These are phyloP conservation scores for Drosophila carrolli DNA, from an alignment of 1,140 invertebrate genomes.

Conservation along the genomic window DNA sequence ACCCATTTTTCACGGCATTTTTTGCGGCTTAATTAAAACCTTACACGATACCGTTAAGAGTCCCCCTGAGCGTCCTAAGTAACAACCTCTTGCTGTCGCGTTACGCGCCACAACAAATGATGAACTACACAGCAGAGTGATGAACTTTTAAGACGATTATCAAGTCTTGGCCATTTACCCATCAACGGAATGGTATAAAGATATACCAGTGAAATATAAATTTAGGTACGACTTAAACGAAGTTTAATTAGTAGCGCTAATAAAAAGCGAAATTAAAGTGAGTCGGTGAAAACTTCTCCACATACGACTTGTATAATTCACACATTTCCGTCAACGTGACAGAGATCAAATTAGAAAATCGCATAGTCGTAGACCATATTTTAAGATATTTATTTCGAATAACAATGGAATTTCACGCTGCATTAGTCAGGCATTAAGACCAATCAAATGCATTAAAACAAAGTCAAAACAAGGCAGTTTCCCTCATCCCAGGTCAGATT, in stretches of 20 bases:
- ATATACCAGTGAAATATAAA: constrained; percentile 1
- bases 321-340: constrained; percentile 76
- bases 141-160: constrained; percentile 69
- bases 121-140: constrained; percentile 38
- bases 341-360: constrained; percentile 54
- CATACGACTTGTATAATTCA: constrained; percentile 51
- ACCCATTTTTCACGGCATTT: constrained; percentile 51
- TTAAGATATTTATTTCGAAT: constrained; percentile 11
- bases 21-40: constrained; percentile 58
- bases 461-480: constrained; percentile 32
- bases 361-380: constrained; percentile 15
- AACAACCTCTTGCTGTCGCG: constrained; percentile 42
- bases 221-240: constrained; percentile 9
- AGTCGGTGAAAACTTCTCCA: constrained; percentile 57
- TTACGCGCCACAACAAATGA: constrained; percentile 31
- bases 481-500: constrained; percentile 10
- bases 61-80: constrained; percentile 28
- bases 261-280: constrained; percentile 56
- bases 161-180: constrained; percentile 25
- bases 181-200: constrained; percentile 4
- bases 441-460: constrained; percentile 29
- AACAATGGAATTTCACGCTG: constrained; percentile 22
- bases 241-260: constrained; percentile 29
- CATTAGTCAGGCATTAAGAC: constrained; percentile 39
- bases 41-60: constrained; percentile 48